Evolutionary conservation across 1,140 invertebrate genomes (phyloP), one percentile per base, ranked within the genome.

Genomic region (Spodoptera litura): DNA sequence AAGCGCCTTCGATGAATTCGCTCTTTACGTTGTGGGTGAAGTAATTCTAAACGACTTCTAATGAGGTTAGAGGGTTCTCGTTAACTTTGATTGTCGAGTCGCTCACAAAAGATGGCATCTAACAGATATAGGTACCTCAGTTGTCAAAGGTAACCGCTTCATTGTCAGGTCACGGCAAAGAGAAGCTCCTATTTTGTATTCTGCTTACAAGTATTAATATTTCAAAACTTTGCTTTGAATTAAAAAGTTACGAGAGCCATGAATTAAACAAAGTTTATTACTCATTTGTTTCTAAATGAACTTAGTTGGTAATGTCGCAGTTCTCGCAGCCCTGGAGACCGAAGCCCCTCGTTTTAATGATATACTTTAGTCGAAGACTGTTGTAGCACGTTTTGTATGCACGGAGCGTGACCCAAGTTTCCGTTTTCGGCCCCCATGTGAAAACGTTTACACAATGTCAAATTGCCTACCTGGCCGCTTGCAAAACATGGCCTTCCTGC

Each of bases 401-500:
- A 82, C 83, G 79, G 78, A 86, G 85, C 88, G 85, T 87, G 84
- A 85, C 84, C 85, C 83, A 87, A 85, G 89, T 90, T 89, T 90
- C 89, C 89, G 89, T 88, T 89, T 88, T 89, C 81, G 82, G 85
- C 64, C 81, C 81, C 84, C 85, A 88, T 88, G 87, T 91, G 87
- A 89, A 88, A 89, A 89, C 88, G 84, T 88, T 88, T 87, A 89
- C 89, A 91, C 89, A 88, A 87, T 87, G 88, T 90, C 85, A 87
- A 87, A 88, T 89, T 87, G 81, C 64, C 80, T 82, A 85, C 81
- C 83, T 84, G 85, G 76, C 75, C 78, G 80, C 85, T 91, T 90
- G 84, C 89, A 83, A 89, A 89, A 88, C 84, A 75, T 62, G 80
- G 52, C 86, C 83, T 85, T 81, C 83, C 82, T 82, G 85, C 79